Conservation (phyloP, 2,888 invertebrate genomes). For the Sinohyriopsis cumingii region DNA sequence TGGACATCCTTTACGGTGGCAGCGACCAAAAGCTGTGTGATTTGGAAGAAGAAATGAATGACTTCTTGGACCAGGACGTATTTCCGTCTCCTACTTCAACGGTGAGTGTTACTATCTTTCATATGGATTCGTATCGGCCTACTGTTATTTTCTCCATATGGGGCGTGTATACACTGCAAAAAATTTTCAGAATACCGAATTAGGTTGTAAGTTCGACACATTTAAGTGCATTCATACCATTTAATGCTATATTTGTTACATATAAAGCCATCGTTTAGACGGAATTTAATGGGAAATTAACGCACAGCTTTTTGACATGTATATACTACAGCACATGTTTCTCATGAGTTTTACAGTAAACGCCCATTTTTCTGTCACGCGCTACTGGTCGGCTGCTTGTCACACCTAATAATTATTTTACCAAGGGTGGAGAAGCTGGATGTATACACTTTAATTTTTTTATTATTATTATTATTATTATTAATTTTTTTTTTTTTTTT, state of each 20-base stretch:
- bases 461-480: too few species aligned
- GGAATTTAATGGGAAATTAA: too few species aligned
- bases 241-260: constrained; percentile 10
- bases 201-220: constrained; percentile 6
- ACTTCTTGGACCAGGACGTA: constrained; percentile 61
- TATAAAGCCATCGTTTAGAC: constrained; percentile 1
- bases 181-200: neutral
- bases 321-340: too few species aligned
- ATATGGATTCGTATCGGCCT: constrained; percentile 1
- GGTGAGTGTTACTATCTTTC: constrained; percentile 30
- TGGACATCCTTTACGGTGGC: constrained; percentile 64
- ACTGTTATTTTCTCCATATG: constrained; percentile 2
- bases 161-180: neutral
- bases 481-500: too few species aligned
- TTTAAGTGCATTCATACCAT: neutral
- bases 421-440: too few species aligned
- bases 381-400: too few species aligned
- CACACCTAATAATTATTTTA: too few species aligned
- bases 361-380: too few species aligned
- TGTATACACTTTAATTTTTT: too few species aligned
- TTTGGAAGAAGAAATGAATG: constrained; percentile 61
- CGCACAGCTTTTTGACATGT: too few species aligned
- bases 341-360: too few species aligned
- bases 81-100: constrained; percentile 51
- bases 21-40: constrained; percentile 63